phyloP scores from a whole-genome alignment of 2,888 invertebrate species.

The Eustalomyia histrio region DNA sequence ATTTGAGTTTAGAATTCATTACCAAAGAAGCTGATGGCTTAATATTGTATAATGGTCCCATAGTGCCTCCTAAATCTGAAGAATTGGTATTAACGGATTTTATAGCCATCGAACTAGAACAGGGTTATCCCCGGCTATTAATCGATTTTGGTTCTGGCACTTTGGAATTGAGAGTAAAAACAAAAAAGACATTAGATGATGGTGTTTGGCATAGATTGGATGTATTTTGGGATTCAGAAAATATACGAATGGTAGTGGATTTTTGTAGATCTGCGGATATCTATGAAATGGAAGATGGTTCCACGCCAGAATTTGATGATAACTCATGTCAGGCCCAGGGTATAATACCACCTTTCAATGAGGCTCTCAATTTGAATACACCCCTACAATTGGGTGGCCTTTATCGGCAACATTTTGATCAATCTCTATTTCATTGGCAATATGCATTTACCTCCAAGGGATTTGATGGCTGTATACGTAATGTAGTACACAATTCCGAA shows the following conservation, averaged over 20 bases:
- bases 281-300: slow-evolving; percentile 92
- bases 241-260: slow-evolving; percentile 94
- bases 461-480: slow-evolving; percentile 97
- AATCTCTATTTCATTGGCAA: slow-evolving; percentile 92
- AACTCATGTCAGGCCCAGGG: slow-evolving; percentile 93
- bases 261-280: slow-evolving; percentile 93
- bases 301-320: slow-evolving; percentile 92
- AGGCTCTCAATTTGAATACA: slow-evolving; percentile 95
- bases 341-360: slow-evolving; percentile 95
- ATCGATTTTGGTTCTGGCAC: slow-evolving; percentile 98
- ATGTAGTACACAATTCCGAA: slow-evolving; percentile 96
- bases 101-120: slow-evolving; percentile 94
- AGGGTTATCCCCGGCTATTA: slow-evolving; percentile 92
- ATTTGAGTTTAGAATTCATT: slow-evolving; percentile 96
- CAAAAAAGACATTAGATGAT: slow-evolving; percentile 92
- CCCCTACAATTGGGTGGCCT: slow-evolving; percentile 96
- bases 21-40: slow-evolving; percentile 94
- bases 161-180: slow-evolving; percentile 89
- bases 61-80: slow-evolving; percentile 92
- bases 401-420: slow-evolving; percentile 93
- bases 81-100: slow-evolving; percentile 93
- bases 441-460: slow-evolving; percentile 93
- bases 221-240: slow-evolving; percentile 96
- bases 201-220: slow-evolving; percentile 98
- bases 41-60: slow-evolving; percentile 97